Percentiles rank a stretch among this genome's conserved stretches.
Evolutionary conservation across 2,797 vertebrate genomes (phyloP).

Genomic region (Hydrocynus forskahlii): DNA sequence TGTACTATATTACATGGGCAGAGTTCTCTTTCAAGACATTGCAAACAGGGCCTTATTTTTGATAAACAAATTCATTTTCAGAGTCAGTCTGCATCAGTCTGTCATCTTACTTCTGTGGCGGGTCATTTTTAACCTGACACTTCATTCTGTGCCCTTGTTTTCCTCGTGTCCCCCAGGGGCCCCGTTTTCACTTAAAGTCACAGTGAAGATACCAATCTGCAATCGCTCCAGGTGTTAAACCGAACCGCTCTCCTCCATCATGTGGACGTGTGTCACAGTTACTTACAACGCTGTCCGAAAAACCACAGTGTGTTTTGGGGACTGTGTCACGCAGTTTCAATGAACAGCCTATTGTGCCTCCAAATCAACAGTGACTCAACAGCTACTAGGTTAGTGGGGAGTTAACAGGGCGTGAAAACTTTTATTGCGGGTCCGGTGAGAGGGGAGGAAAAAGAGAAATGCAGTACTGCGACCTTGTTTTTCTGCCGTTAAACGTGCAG

Average conservation of each 20-base stretch:
- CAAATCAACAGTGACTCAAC: conserved; percentile 71
- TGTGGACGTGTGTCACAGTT: conserved; percentile 42
- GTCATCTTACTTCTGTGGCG: conserved; percentile 4
- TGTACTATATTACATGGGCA: no score
- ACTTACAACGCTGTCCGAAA: conserved; percentile 71
- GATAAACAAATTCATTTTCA: conserved; percentile 28
- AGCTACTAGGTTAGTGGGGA: conserved; percentile 51
- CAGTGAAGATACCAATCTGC: conserved; percentile 47
- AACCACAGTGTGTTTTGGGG: conserved; percentile 66
- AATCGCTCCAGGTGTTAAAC: conserved; percentile 47
- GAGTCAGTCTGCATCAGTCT: conserved; percentile 8
- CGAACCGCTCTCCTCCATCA: conserved; percentile 27
- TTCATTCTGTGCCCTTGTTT: conserved; percentile 30
- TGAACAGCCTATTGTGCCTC: conserved; percentile 63
- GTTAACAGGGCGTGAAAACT: conserved; percentile 44
- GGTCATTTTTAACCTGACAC: conserved; percentile 27
- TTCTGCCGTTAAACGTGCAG: background rate
- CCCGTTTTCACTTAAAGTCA: conserved; percentile 33
- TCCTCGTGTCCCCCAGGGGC: conserved; percentile 22
- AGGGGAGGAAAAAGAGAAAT: background rate
- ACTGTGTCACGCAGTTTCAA: conserved; percentile 68
- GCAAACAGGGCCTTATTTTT: background rate
- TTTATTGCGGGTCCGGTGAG: conserved; percentile 23
- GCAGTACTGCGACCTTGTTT: background rate
- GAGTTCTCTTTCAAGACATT: background rate